Evolutionary conservation across 2,888 invertebrate genomes (phyloP), one percentile per base, ranked within the genome.

Genomic region (Eutolmus rufibarbis): DNA sequence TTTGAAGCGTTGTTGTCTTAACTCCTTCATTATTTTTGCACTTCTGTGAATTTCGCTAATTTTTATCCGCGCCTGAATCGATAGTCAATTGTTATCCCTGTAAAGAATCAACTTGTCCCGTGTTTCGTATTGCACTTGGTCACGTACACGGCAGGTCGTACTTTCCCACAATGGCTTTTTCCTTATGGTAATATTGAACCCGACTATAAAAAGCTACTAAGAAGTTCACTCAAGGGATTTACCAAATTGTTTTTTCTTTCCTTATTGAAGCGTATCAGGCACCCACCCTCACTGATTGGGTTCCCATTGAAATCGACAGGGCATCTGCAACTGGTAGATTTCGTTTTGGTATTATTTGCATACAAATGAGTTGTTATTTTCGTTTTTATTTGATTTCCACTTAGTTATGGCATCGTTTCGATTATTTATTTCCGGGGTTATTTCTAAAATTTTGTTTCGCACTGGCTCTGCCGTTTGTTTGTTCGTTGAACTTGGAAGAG

Each of bases 191-290:
- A 66, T 82, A 82, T 82, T 82, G 40, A 66, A 82, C 82, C 19
- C n/a, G 37, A 19, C 16, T 66, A 37, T 82, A 37, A 16, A 66
- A 19, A 66, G 2, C 23, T 14, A 23, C 19, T 84, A n/a, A 23
- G 14, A 9, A 66, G 9, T 28, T 66, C 28, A 12, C 66, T 66
- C 28, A 37, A 66, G 74, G 23, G 46, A 12, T 34, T 40, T 85
- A 66, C 16, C 5, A 74, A 85, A 43, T 74, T 40, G 46, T 46
- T 85, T 28, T 19, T 57, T 19, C 16, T 57, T 85, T 85, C 31
- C 85, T 85, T 85, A 85, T 74, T 85, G 85, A 40, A 23, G 34
- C 85, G 43, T 74, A 40, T 74, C 85, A 85, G 74, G 85, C 74
- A 85, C 74, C 19, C 82, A 31, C 40, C 46, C 43, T 46, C 43